phyloP scores from a whole-genome alignment of 2,113 vertebrate species.

The Prunella himalayana region DNA sequence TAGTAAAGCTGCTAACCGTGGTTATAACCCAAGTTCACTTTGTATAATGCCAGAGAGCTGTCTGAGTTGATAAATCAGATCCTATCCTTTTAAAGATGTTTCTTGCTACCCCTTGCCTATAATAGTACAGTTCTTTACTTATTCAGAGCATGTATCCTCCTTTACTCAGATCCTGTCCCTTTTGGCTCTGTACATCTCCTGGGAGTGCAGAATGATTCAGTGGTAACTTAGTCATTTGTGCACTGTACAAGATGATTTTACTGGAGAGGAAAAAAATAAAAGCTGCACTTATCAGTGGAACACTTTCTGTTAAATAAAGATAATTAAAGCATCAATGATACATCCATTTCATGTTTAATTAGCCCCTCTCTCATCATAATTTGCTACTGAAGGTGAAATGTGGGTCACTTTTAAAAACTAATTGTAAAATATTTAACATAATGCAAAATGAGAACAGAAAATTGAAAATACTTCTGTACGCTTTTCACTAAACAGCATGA shows the following conservation, averaged over 20 bases:
- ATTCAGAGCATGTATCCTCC: constrained; percentile 53
- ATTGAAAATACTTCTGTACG: not conserved
- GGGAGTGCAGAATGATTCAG: constrained; percentile 44
- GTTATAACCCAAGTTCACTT: not conserved
- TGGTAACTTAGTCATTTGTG: constrained; percentile 17
- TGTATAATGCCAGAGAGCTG: not conserved
- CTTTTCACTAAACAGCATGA: not conserved
- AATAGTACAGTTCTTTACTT: constrained; percentile 44
- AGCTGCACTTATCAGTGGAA: not conserved
- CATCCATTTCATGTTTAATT: constrained; percentile 49
- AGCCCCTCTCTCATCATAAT: constrained; percentile 1
- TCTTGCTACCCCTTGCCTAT: not conserved
- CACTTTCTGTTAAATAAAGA: constrained; percentile 34
- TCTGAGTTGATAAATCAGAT: constrained; percentile 33
- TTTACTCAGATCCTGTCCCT: constrained; percentile 56
- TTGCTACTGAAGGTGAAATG: constrained; percentile 16
- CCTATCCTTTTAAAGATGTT: not conserved
- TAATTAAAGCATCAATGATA: constrained; percentile 26
- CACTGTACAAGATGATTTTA: constrained; percentile 17
- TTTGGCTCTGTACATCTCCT: constrained; percentile 43
- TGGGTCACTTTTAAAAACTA: not conserved
- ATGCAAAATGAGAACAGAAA: not conserved
- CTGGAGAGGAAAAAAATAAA: constrained; percentile 24
- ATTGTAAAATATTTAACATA: not conserved
- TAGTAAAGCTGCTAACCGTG: not conserved